A percentile compares a stretch with the other conserved stretches of the same genome.
Evolutionary conservation across 2,888 invertebrate genomes (phyloP).

Genomic region (Micoletzkya japonica): DNA sequence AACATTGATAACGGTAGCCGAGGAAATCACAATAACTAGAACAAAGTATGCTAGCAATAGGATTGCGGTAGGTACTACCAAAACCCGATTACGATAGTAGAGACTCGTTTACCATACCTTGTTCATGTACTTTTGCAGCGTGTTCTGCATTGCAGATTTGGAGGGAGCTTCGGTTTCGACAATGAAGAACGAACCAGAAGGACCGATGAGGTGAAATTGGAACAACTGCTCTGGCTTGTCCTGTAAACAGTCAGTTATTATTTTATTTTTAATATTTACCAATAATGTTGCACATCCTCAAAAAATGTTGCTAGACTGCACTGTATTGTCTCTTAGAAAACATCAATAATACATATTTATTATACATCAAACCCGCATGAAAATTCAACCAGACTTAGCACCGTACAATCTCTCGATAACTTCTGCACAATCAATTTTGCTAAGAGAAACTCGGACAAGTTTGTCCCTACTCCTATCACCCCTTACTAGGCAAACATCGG

Average conservation of each 20-base stretch:
- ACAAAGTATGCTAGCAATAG: neutral
- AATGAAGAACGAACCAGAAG: slow-evolving; percentile 54
- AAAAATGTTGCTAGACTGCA: neutral
- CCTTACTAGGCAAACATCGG: no score
- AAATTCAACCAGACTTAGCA: no score
- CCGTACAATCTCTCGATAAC: no score
- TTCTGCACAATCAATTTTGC: no score
- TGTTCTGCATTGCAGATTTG: slow-evolving; percentile 40
- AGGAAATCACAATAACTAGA: slow-evolving; percentile 7
- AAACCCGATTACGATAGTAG: no score
- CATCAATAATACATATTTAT: neutral
- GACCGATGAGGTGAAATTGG: slow-evolving; percentile 55
- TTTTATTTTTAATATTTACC: no score
- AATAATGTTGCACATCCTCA: no score
- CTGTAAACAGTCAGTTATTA: slow-evolving; percentile 37
- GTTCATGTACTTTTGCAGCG: slow-evolving; percentile 50
- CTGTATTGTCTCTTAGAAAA: neutral
- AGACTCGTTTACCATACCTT: slow-evolving; percentile 39
- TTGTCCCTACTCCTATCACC: no score
- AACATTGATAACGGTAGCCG: neutral
- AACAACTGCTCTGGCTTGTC: slow-evolving; percentile 53
- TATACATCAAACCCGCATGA: no score
- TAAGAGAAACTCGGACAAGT: no score
- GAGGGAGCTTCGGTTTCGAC: slow-evolving; percentile 52
- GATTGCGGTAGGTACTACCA: neutral